phyloP scores from a whole-genome alignment of 2,797 vertebrate species.

The Streptopelia turtur region DNA sequence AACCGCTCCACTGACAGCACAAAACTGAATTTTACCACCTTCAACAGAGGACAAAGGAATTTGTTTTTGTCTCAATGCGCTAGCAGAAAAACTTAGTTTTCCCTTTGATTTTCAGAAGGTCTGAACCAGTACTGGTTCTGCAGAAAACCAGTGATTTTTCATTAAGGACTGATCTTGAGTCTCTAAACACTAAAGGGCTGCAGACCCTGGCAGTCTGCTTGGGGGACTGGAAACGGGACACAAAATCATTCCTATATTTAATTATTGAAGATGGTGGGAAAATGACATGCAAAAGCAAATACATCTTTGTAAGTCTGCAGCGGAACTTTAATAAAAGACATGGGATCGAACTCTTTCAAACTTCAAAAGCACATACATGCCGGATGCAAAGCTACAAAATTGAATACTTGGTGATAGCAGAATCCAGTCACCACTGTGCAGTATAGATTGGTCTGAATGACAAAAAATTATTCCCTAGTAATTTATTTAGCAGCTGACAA shows the following conservation, averaged over 20 bases:
- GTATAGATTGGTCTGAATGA: background rate
- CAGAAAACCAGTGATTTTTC: background rate
- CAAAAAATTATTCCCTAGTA: background rate
- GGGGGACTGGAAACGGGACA: background rate
- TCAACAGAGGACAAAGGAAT: background rate
- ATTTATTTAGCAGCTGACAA: background rate
- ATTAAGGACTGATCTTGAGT: background rate
- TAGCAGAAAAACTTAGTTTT: background rate
- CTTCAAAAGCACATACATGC: accelerated
- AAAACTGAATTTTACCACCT: background rate
- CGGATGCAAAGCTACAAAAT: background rate
- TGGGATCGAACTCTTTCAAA: background rate
- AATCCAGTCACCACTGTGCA: background rate
- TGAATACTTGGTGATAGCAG: background rate
- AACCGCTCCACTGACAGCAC: background rate
- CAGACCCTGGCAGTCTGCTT: background rate
- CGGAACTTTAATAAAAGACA: background rate
- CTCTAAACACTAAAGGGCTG: background rate
- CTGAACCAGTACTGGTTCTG: background rate
- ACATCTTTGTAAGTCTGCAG: background rate
- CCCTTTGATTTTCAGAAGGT: background rate
- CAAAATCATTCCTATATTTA: background rate
- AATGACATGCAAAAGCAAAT: background rate
- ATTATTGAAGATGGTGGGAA: background rate
- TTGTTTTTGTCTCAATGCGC: background rate